Evolutionary conservation across 2,888 invertebrate species (phyloP), one percentile per base, ranked within the genome.

Genomic region (Leptarthrus brevirostris): DNA sequence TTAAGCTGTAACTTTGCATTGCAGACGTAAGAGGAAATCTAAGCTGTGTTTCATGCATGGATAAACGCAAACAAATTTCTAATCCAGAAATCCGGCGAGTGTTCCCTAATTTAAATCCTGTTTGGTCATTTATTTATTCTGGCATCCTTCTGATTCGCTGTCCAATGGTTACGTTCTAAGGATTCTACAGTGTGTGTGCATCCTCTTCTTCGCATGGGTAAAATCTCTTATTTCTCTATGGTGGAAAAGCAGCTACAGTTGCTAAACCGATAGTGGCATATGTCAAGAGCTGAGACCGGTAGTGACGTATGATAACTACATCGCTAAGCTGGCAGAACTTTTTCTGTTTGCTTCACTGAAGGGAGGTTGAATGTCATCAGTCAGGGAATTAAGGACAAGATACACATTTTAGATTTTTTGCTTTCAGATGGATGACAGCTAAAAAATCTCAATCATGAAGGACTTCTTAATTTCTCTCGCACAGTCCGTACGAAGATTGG

Each of bases 251-350:
- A 16, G 69, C 34, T 52, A 16, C 20, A 69, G 5, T 24, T 34
- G 69, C 52, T 69, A 69, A 69, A 69, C 52, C 52, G 54, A 71
- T 54, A 53, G 71, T 71, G 71, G 54, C 71, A 71, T 71, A 18
- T 71, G 71, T 71, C 71, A 71, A 49, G 71, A 36, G 53, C 54
- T 54, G 71, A 40, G 34, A 53, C 12, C 54, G 34, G 36, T 40
- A 36, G 53, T 71, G 54, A 71, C 71, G 54, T 53, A 54, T 71
- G 71, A 71, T 54, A 54, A 54, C 54, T 54, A 71, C 52, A 71
- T 54, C 24, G 34, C 71, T 24, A 54, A 71, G 71, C 54, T 71
- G 54, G 49, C 69, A 54, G 36, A 34, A 40, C 22, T 54, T 71
- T 71, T 71, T 71, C 71, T 40, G 54, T 12, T 71, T 8, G 53